Evolutionary conservation across 2,797 vertebrate genomes (phyloP).

Genomic region (Danio albolineatus): DNA sequence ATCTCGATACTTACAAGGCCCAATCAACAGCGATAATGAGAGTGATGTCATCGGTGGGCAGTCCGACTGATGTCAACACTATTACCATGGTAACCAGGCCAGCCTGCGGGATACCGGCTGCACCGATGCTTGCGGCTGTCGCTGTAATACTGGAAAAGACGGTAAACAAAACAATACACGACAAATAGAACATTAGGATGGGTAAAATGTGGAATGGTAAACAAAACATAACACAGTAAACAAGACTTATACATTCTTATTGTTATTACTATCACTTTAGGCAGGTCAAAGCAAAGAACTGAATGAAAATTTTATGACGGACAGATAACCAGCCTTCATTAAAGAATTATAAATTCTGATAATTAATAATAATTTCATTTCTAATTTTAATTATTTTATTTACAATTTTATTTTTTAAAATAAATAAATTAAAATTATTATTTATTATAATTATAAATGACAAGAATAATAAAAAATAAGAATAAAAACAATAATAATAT

Average conservation of each 20-base stretch:
- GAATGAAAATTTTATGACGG: neutral
- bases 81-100: constrained; percentile 98
- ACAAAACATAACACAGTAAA: too few relatives aligned
- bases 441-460: too few relatives aligned
- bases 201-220: too few relatives aligned
- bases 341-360: neutral
- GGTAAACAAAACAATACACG: neutral
- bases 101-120: constrained; percentile 94
- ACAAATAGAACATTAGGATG: too few relatives aligned
- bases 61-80: constrained; percentile 92
- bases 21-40: constrained; percentile 95
- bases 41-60: constrained; percentile 96
- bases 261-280: neutral
- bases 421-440: too few relatives aligned
- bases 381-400: too few relatives aligned
- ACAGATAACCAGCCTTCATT: neutral
- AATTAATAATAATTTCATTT: too few relatives aligned
- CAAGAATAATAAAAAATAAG: too few relatives aligned
- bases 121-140: constrained; percentile 94
- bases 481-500: too few relatives aligned
- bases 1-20: constrained; percentile 88
- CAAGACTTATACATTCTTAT: too few relatives aligned
- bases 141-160: constrained; percentile 87
- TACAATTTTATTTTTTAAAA: too few relatives aligned
- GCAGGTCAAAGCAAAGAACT: neutral